Conservation (phyloP, 2,797 vertebrate species). For the Cossypha caffra region DNA sequence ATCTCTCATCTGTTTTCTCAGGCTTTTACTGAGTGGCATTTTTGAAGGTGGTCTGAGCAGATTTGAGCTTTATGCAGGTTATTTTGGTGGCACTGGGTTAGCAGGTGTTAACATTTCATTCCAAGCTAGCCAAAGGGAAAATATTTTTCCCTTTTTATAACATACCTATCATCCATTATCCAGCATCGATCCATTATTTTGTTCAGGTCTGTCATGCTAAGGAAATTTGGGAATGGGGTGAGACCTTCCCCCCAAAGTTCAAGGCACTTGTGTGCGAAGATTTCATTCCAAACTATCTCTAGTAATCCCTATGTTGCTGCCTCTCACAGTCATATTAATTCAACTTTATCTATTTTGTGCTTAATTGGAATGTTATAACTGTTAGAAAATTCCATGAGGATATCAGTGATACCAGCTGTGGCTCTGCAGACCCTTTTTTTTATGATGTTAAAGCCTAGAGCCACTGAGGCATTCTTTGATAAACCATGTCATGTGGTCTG, state of each 20-base stretch:
- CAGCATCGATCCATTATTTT: background rate
- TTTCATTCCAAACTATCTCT: background rate
- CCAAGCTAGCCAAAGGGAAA: background rate
- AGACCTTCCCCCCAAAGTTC: background rate
- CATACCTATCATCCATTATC: too few relatives aligned
- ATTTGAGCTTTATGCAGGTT: background rate
- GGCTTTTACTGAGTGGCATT: slow-evolving; percentile 19
- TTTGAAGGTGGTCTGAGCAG: background rate
- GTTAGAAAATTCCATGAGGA: background rate
- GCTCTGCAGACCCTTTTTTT: background rate
- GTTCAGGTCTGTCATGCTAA: background rate
- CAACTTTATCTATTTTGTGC: background rate
- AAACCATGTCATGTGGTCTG: background rate
- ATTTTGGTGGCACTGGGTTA: background rate
- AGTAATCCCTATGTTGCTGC: background rate
- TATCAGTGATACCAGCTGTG: background rate
- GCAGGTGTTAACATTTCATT: background rate
- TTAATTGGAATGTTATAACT: background rate
- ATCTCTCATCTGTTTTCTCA: slow-evolving; percentile 54
- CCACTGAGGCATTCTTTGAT: background rate
- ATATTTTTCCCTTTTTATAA: background rate
- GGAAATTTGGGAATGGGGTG: background rate
- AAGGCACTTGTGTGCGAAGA: background rate
- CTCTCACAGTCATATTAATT: background rate
- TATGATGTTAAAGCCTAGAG: background rate